Base-by-base conservation (phyloP, 2,113 vertebrate species). In the Polyodon spathula region DNA sequence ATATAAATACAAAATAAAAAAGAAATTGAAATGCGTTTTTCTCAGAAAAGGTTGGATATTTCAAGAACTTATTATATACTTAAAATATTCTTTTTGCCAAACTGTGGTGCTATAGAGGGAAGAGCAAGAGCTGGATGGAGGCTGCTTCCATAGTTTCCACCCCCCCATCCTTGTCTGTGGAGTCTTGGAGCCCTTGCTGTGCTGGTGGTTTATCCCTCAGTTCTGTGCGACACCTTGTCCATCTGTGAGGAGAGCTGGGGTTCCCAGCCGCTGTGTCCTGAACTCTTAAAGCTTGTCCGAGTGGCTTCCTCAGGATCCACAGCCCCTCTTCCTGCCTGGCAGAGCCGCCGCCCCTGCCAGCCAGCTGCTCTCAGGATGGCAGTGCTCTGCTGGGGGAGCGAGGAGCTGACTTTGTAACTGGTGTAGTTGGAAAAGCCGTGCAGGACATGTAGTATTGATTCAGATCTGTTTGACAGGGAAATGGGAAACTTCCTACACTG, bases 241-340 rank as follows among this genome's bases (percentile, higher is more conserved):
- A 50, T 5, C 48, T 50, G 48, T 11, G 48, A 50, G 48, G 27
- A 27, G 1, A 27, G 27, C 27, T 27, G 27, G 27, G 27, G 27
- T 27, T 27, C 27, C 48, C 5, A 6, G 12, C 1, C 15, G 48
- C 48, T 50, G 46, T 43, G 43, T 12, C 43, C 8, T 6, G 6
- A 50, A 50, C 9, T n/a, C 15, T 50, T n/a, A 10, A 11, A 50
- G 48, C 48, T 50, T 11, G 10, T 10, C 5, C 10, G 48, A 6
- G 14, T 10, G 48, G 48, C 48, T 50, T 50, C 48, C 48, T 50
- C 48, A 14, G 48, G 48, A 50, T n/a, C 48, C 48, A n/a, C 48
- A n/a, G 48, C 12, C 48, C 14, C 10, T 50, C 48, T 50, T 50
- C 48, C 5, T 50, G 48, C 9, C 27, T 27, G 27, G 27, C 27